Conservation (phyloP, 2,888 invertebrate genomes). For the Ypsolopha sequella region DNA sequence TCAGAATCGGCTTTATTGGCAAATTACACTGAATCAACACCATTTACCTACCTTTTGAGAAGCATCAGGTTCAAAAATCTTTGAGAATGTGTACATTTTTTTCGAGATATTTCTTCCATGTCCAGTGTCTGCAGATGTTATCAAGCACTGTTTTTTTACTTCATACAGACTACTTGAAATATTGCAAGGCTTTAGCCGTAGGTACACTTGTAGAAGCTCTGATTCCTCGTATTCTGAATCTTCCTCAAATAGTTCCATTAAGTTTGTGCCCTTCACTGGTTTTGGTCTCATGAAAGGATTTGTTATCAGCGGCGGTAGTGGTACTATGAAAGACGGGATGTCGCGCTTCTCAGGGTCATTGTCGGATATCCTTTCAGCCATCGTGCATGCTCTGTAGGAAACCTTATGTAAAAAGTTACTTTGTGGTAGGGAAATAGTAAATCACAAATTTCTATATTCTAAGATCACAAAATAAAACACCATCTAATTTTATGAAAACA, state of each 20-base stretch:
- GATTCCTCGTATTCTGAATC: slow-evolving; percentile 45
- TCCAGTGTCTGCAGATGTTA: slow-evolving; percentile 48
- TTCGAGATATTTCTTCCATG: slow-evolving; percentile 55
- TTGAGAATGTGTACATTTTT: slow-evolving; percentile 58
- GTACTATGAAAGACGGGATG: slow-evolving; percentile 62
- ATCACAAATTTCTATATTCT: too few species aligned
- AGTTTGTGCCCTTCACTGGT: slow-evolving; percentile 51
- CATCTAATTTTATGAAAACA: too few species aligned
- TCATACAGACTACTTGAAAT: slow-evolving; percentile 43
- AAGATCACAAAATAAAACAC: too few species aligned
- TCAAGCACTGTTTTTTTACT: slow-evolving; percentile 41
- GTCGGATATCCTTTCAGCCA: slow-evolving; percentile 37
- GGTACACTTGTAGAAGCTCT: slow-evolving; percentile 62
- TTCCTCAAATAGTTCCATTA: slow-evolving; percentile 49
- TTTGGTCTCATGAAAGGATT: slow-evolving; percentile 59
- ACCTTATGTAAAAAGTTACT: too few species aligned
- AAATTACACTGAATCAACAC: too few species aligned
- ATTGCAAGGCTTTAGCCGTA: slow-evolving; percentile 61
- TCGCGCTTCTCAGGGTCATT: slow-evolving; percentile 33
- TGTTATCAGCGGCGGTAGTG: slow-evolving; percentile 49
- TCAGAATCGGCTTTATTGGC: too few species aligned
- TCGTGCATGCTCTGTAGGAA: slow-evolving; percentile 16
- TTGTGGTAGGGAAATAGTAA: too few species aligned
- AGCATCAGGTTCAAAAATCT: slow-evolving; percentile 44
- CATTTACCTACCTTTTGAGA: slow-evolving; percentile 51